Base-by-base conservation (phyloP, 2,888 invertebrate species). In the Euproctis similis region DNA sequence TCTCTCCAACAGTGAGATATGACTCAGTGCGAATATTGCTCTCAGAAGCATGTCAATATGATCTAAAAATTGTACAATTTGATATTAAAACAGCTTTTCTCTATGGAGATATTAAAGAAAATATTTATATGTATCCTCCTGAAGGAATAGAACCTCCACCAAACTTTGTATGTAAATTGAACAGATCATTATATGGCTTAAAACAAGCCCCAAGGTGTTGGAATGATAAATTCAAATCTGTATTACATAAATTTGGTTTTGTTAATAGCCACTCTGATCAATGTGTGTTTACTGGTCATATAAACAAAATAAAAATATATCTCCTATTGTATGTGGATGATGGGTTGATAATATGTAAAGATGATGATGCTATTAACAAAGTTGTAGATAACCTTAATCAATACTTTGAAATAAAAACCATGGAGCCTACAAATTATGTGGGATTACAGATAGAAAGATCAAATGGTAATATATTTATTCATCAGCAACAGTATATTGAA, bases 121-220 rank as follows among this genome's bases (percentile, higher is more conserved):
- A 14, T 14, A 14, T 14, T 1, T 43, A 34, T 16, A 40, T 47
- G 39, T 16, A 11, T 12, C 10, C 20, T 8, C 37, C 37, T n/a
- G 31, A 31, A 20, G 37, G 40, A 5, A 14, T 34, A 14, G 18
- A 28, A 7, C 8, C 8, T 8, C 12, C n/a, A 21, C 18, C 30
- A 23, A 28, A 39, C 20, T 1, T 12, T 17, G 36, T 40, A 39
- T 45, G 42, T 39, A 42, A 44, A 37, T 28, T 44, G 4, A 37
- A 30, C 6, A 18, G 31, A 5, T 41, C 39, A 8, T 8, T 45
- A 2, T 42, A 42, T 40, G 42, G 45, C 2, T 16, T 43, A 4
- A 47, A 44, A 31, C 42, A 44, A 29, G 42, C 44, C 22, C 42
- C 41, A 8, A 16, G 44, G 9, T 47, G 43, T 26, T 45, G 45